A percentile compares a stretch with the other conserved stretches of the same genome.
Evolutionary conservation across 2,797 vertebrate genomes (phyloP).

Genomic region (Pteronotus mesoamericanus): DNA sequence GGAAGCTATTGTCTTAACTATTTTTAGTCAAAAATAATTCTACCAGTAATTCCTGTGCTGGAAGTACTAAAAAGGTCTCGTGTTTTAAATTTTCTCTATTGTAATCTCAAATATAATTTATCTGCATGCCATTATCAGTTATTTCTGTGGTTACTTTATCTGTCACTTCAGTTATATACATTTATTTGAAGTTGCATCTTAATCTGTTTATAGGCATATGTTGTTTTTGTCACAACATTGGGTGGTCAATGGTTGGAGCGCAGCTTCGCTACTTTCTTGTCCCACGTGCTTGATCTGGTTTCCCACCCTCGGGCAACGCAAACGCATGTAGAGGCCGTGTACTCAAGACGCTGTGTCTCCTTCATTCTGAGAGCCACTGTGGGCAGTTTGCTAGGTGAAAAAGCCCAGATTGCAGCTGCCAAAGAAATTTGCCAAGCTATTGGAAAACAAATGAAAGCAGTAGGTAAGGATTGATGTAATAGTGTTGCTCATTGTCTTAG

Average conservation of each 20-base stretch:
- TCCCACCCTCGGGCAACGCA: slow-evolving; percentile 97
- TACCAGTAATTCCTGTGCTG: neutral
- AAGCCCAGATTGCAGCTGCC: slow-evolving; percentile 98
- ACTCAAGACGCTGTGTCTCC: slow-evolving; percentile 97
- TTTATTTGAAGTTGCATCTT: slow-evolving; percentile 30
- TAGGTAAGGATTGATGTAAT: slow-evolving; percentile 86
- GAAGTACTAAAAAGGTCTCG: neutral
- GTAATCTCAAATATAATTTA: neutral
- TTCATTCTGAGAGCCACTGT: slow-evolving; percentile 97
- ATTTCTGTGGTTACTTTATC: neutral
- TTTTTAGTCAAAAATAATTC: slow-evolving; percentile 13
- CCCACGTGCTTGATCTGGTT: slow-evolving; percentile 95
- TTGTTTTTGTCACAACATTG: slow-evolving; percentile 95
- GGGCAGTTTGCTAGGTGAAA: slow-evolving; percentile 95
- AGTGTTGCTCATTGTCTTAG: neutral
- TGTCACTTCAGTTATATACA: neutral
- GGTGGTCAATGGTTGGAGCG: slow-evolving; percentile 98
- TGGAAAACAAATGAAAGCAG: slow-evolving; percentile 98
- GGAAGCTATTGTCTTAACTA: neutral
- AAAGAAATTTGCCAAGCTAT: slow-evolving; percentile 99
- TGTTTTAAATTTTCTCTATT: neutral
- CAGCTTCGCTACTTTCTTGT: slow-evolving; percentile 96
- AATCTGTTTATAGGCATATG: slow-evolving; percentile 90
- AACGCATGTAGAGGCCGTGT: slow-evolving; percentile 98
- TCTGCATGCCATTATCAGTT: neutral